phyloP scores from a whole-genome alignment of 2,888 invertebrate species.

The Drosophila kuntzei region DNA sequence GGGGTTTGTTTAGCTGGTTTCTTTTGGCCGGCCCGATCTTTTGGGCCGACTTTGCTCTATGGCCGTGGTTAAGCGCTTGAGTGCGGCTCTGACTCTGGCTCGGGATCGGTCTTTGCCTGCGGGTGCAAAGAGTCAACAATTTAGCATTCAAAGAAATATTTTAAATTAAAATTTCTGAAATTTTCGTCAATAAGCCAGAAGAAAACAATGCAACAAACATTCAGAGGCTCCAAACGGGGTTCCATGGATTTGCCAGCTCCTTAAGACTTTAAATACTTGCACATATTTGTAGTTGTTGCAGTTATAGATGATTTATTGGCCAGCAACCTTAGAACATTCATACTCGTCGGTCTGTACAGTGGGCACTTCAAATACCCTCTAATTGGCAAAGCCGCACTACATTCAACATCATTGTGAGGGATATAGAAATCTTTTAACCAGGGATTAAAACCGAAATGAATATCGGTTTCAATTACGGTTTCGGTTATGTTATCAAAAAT shows the following conservation, averaged over 20 bases:
- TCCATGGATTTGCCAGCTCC: conserved; percentile 27
- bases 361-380: conserved; percentile 30
- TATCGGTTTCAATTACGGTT: too few species aligned
- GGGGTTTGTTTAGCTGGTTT: conserved; percentile 76
- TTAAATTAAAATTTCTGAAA: conserved; percentile 86
- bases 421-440: neutral
- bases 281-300: conserved; percentile 59
- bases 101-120: conserved; percentile 27
- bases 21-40: conserved; percentile 38
- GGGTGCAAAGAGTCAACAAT: conserved; percentile 78
- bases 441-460: too few species aligned
- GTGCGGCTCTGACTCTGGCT: conserved; percentile 14
- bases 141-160: conserved; percentile 84
- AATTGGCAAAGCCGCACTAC: conserved; percentile 33
- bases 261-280: conserved; percentile 69
- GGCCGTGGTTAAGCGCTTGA: conserved; percentile 46
- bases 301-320: conserved; percentile 57
- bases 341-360: conserved; percentile 24
- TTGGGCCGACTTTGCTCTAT: conserved; percentile 28
- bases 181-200: conserved; percentile 78
- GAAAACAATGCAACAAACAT: conserved; percentile 67
- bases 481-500: too few species aligned
- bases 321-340: neutral
- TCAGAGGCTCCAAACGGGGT: conserved; percentile 12
- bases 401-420: neutral